Evolutionary conservation across 2,113 vertebrate species (phyloP).

Genomic region (Isurus oxyrinchus): DNA sequence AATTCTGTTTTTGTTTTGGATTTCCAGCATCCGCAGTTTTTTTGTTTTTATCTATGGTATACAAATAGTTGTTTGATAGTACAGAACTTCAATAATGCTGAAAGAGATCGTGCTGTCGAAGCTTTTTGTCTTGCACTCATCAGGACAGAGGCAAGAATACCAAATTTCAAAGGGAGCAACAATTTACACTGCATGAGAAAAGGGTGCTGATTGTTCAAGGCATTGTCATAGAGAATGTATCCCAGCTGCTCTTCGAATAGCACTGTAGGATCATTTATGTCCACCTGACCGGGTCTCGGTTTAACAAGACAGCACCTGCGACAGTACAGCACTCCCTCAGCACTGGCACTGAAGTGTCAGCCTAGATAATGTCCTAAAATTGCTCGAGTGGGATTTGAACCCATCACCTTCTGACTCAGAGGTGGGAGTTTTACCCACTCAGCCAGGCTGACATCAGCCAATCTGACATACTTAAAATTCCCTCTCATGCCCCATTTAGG

Average conservation of each 20-base stretch:
- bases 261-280: neutral
- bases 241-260: neutral
- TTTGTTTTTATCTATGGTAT: no score
- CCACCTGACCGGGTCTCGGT: neutral
- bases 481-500: neutral
- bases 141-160: neutral
- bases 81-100: neutral
- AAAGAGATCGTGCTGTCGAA: neutral
- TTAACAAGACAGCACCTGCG: neutral
- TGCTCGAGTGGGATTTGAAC: neutral
- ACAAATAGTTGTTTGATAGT: neutral
- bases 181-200: neutral
- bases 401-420: neutral
- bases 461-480: neutral
- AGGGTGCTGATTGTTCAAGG: neutral
- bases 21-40: no score
- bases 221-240: neutral
- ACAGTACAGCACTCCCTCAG: neutral
- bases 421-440: neutral
- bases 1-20: no score
- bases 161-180: neutral
- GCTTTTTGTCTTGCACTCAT: neutral
- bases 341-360: neutral
- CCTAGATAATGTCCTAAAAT: neutral
- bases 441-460: neutral